Conservation (phyloP, 2,113 vertebrate species). For the Taurulus bubalis region DNA sequence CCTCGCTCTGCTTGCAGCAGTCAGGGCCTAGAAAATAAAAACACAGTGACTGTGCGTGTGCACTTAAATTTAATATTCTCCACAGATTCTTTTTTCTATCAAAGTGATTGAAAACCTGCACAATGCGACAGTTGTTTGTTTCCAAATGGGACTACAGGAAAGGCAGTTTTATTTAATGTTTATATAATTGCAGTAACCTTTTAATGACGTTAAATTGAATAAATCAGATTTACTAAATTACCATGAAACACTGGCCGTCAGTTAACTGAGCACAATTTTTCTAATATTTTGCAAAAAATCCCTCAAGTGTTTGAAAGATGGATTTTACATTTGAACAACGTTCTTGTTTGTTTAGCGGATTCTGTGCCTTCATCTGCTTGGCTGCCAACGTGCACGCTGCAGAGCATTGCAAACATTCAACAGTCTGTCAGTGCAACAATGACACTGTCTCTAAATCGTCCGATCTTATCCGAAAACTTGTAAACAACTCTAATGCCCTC, state of each 20-base stretch:
- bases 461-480: background rate
- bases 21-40: slow-evolving; percentile 28
- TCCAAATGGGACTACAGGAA: background rate
- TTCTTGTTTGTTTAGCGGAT: slow-evolving; percentile 31
- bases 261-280: background rate
- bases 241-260: background rate
- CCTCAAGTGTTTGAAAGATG: background rate
- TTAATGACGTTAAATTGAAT: background rate
- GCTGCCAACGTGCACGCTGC: slow-evolving; percentile 7
- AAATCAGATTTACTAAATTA: background rate
- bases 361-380: slow-evolving; percentile 27
- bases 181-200: background rate
- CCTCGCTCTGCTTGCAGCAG: slow-evolving; percentile 45
- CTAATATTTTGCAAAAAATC: background rate
- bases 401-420: slow-evolving; percentile 28
- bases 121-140: background rate
- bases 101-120: background rate
- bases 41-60: slow-evolving; percentile 7
- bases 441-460: background rate
- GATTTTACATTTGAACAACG: slow-evolving; percentile 16
- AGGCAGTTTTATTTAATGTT: background rate
- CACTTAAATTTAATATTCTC: slow-evolving; percentile 1
- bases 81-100: slow-evolving; percentile 5
- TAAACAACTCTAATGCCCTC: background rate
- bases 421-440: slow-evolving; percentile 11